Conservation (phyloP, 2,888 invertebrate species). For the Drosophila monieri region DNA sequence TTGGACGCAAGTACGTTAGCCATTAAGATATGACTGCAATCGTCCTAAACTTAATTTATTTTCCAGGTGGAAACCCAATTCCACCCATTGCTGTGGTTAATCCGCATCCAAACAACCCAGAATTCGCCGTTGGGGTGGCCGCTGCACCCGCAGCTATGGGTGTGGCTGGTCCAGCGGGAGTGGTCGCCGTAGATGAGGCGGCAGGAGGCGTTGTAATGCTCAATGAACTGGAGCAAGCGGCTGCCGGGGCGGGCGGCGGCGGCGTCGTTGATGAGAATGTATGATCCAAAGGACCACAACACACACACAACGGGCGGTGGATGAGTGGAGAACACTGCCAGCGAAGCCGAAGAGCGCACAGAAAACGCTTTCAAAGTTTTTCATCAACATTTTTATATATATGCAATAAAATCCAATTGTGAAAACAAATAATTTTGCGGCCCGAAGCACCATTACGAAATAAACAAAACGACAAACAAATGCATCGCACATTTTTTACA, state of each 20-base stretch:
- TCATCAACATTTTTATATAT: constrained; percentile 62
- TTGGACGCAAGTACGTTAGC: constrained; percentile 81
- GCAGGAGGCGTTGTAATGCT: constrained; percentile 75
- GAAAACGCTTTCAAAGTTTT: constrained; percentile 64
- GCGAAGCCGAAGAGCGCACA: constrained; percentile 51
- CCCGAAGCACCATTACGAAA: not conserved
- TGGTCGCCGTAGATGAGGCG: constrained; percentile 79
- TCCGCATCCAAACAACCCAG: constrained; percentile 65
- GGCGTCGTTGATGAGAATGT: constrained; percentile 66
- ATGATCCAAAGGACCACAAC: constrained; percentile 17
- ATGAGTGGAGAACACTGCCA: constrained; percentile 60
- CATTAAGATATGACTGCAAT: not conserved
- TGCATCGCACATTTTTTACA: constrained; percentile 4
- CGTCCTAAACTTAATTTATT: not conserved
- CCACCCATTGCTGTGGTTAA: constrained; percentile 73
- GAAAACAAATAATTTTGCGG: constrained; percentile 32
- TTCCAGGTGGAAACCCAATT: constrained; percentile 82
- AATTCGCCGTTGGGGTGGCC: constrained; percentile 56
- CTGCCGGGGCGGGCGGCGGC: constrained; percentile 31
- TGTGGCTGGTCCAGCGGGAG: constrained; percentile 59
- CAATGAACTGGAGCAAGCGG: constrained; percentile 76
- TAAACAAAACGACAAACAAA: not conserved
- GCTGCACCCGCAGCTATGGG: constrained; percentile 51
- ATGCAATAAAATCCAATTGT: constrained; percentile 37
- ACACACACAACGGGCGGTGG: constrained; percentile 5